Percentiles rank a stretch among this genome's conserved stretches.
These are phyloP conservation scores for Escarpia spicata DNA, from an alignment of 2,888 invertebrate species.

Conservation along the genomic window DNA sequence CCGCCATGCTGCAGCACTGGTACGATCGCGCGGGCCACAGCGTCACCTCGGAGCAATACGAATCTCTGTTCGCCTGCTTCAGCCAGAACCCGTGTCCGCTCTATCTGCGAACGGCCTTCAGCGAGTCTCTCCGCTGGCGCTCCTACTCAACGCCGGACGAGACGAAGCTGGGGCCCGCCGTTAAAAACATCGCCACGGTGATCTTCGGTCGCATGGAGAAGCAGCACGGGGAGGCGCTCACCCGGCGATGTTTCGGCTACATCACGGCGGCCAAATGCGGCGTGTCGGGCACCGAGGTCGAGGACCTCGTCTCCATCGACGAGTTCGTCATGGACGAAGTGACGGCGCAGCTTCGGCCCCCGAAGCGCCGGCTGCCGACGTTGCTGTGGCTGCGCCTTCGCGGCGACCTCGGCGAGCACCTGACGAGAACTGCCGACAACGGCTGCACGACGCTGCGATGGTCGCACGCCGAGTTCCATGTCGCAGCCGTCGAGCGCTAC, in stretches of 20 bases:
- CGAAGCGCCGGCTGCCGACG: conserved; percentile 55
- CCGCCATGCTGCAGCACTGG: conserved; percentile 52
- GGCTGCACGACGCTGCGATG: conserved; percentile 69
- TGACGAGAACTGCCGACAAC: conserved; percentile 50
- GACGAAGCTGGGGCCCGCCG: conserved; percentile 49
- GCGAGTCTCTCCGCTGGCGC: conserved; percentile 53
- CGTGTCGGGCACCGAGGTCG: conserved; percentile 82
- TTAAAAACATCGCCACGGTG: conserved; percentile 51
- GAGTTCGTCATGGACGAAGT: conserved; percentile 52
- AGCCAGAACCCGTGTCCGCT: conserved; percentile 42
- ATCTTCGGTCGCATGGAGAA: conserved; percentile 57
- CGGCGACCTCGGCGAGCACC: conserved; percentile 48
- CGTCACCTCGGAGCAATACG: conserved; percentile 72
- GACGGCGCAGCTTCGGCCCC: conserved; percentile 42
- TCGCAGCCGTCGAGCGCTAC: conserved; percentile 75
- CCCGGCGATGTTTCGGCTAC: conserved; percentile 73
- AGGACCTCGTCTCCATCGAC: conserved; percentile 69
- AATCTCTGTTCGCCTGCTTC: conserved; percentile 74
- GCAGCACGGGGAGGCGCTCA: conserved; percentile 57
- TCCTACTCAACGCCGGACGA: conserved; percentile 47
- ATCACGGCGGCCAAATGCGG: conserved; percentile 79
- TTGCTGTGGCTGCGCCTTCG: conserved; percentile 54
- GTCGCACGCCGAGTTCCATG: conserved; percentile 73
- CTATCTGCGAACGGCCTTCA: conserved; percentile 53
- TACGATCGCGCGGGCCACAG: conserved; percentile 43